phyloP scores from a whole-genome alignment of 2,888 invertebrate species.

The Beris morrisii region DNA sequence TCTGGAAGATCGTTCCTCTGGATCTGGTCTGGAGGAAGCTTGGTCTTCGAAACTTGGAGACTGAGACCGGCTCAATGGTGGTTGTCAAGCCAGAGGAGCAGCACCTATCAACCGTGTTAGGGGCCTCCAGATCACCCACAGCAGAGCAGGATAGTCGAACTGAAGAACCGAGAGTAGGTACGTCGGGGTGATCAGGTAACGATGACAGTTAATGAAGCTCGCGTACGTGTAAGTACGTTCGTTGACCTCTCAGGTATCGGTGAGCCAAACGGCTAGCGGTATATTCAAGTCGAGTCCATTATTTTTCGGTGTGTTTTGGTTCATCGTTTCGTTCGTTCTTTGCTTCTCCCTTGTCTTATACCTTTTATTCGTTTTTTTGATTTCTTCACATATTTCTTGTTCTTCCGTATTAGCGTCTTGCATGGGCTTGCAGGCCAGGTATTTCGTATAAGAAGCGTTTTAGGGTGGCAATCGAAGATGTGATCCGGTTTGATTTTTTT shows the following conservation, averaged over 20 bases:
- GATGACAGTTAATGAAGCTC: slow-evolving; percentile 37
- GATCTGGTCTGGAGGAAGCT: too few relatives aligned
- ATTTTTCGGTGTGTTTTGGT: slow-evolving; percentile 38
- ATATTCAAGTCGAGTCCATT: slow-evolving; percentile 42
- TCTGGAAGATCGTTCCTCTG: too few relatives aligned
- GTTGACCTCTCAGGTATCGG: slow-evolving; percentile 43
- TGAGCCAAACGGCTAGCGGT: slow-evolving; percentile 44
- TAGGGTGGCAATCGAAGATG: slow-evolving; percentile 10
- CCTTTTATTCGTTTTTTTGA: background rate
- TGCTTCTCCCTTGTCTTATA: slow-evolving; percentile 10
- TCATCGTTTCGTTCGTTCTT: slow-evolving; percentile 27
- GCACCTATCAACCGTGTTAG: too few relatives aligned
- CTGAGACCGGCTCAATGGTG: too few relatives aligned
- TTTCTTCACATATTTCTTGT: slow-evolving; percentile 16
- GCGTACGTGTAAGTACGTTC: slow-evolving; percentile 44
- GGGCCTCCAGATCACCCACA: background rate
- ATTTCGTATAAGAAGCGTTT: background rate
- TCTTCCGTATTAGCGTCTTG: slow-evolving; percentile 14
- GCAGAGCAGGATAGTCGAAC: background rate
- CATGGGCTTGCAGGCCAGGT: slow-evolving; percentile 1
- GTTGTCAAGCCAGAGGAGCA: too few relatives aligned
- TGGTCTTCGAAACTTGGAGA: too few relatives aligned
- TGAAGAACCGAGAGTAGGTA: background rate
- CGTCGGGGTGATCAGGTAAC: slow-evolving; percentile 11
- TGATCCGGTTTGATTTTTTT: slow-evolving; percentile 29